Evolutionary conservation across 2,797 vertebrate species (phyloP), one percentile per base, ranked within the genome.

Genomic region (Hylomyscus alleni): DNA sequence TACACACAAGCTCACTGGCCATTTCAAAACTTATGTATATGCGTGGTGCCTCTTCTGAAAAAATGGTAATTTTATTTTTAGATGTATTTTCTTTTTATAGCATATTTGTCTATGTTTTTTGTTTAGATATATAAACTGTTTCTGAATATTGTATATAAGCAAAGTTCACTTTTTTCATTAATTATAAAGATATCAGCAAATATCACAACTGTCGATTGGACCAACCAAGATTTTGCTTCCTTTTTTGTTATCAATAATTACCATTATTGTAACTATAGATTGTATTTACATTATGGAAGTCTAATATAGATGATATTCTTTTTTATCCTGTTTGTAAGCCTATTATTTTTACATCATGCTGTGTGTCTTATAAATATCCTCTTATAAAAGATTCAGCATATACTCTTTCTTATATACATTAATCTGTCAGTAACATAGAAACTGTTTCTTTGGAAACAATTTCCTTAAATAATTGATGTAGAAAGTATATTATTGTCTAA

Each of bases 401-500:
- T 54, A 54, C 54, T 54, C 54, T 54, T 54, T 17, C 14, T 54
- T 54, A 54, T 17, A 58, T n/a, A 9, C 19, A 82, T 37, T 37
- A 82, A 58, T 82, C 20, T 37, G 29, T 58, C 34, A 24, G 11
- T 26, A 20, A 8, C 22, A 58, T 37, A 14, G 24, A 82, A 60
- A 82, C 29, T 34, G 0, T n/a, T 24, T 83, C 40, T 44, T 82
- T 73, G 44, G 26, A 89, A 93, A 94, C 54, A 52, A 20, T 37
- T 72, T 72, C 0, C n/a, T 72, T 40, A 82, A 77, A 58, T 11
- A 52, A 26, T 0, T 75, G 31, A 84, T 31, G 26, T 67, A 76
- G 17, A 95, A 67, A 91, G 80, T 29, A 91, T 3, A 56, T 91
- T 19, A 11, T 50, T 93, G n/a, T n/a, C n/a, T n/a, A n/a, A n/a